A percentile compares a stretch with the other conserved stretches of the same genome.
These are phyloP conservation scores for Geotria australis DNA, from an alignment of 2,797 vertebrate genomes.

Conservation along the genomic window DNA sequence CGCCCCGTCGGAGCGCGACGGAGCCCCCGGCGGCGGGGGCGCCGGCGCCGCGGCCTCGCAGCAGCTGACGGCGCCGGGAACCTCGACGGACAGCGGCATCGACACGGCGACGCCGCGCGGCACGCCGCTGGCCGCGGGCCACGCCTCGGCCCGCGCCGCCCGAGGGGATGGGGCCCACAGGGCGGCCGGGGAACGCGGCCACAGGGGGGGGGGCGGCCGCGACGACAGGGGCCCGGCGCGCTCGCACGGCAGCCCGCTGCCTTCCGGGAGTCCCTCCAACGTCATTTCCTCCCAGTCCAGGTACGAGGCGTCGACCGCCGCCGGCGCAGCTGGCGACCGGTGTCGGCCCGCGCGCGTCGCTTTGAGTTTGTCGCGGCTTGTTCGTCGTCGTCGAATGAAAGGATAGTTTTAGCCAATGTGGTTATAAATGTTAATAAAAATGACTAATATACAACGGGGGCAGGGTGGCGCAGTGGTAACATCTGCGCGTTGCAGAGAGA, in stretches of 20 bases:
- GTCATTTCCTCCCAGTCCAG: too few relatives aligned
- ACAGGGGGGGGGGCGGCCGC: not conserved
- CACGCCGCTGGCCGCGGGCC: not conserved
- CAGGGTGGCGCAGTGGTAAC: too few relatives aligned
- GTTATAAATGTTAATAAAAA: too few relatives aligned
- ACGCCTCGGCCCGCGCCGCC: not conserved
- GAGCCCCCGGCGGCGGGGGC: constrained; percentile 46
- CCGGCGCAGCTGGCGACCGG: too few relatives aligned
- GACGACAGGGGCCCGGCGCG: too few relatives aligned
- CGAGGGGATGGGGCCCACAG: not conserved
- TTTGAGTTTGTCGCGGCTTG: too few relatives aligned
- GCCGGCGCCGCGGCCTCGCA: constrained; percentile 45
- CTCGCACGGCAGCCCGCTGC: not conserved
- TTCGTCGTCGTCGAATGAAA: too few relatives aligned
- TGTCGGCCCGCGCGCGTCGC: too few relatives aligned
- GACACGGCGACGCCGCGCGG: not conserved
- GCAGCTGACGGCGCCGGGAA: constrained; percentile 25
- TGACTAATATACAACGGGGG: too few relatives aligned
- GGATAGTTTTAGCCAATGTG: too few relatives aligned
- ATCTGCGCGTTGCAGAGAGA: too few relatives aligned
- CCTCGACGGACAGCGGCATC: constrained; percentile 1
- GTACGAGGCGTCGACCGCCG: too few relatives aligned
- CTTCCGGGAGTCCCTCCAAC: not conserved
- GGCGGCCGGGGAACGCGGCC: not conserved
- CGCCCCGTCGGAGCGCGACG: constrained; percentile 39